Conservation (phyloP, 2,888 invertebrate species). For the Penaeus monodon region DNA sequence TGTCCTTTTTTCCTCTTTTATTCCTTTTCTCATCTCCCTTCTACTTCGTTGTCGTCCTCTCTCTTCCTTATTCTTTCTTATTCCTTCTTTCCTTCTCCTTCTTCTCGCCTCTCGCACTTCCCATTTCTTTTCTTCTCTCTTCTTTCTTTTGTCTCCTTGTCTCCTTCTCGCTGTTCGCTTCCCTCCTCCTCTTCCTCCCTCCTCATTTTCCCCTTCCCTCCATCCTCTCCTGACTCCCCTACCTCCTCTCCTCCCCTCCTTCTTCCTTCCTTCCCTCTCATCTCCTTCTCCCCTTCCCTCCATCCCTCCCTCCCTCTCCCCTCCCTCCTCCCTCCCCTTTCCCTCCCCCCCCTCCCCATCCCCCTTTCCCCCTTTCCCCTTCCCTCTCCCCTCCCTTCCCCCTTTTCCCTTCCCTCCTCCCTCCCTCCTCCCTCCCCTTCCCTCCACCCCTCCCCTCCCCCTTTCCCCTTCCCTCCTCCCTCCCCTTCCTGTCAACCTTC, state of each 20-base stretch:
- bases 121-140: background rate
- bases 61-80: background rate
- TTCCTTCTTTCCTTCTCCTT: background rate
- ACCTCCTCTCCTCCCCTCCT: background rate
- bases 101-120: background rate
- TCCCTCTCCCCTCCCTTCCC: no score
- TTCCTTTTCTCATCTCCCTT: background rate
- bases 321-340: background rate
- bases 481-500: background rate
- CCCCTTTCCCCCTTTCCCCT: background rate
- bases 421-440: background rate
- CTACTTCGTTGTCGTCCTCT: background rate
- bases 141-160: background rate
- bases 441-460: background rate
- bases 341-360: background rate
- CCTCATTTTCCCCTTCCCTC: background rate
- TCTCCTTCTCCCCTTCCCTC: no score
- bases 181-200: background rate
- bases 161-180: background rate
- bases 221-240: background rate
- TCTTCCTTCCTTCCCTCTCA: background rate
- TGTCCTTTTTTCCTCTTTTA: background rate
- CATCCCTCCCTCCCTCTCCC: background rate
- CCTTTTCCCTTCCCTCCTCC: background rate
- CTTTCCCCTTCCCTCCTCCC: background rate